A percentile compares a stretch with the other conserved stretches of the same genome.
Evolutionary conservation across 1,140 invertebrate species (phyloP).

Genomic region (Drosophila albomicans): DNA sequence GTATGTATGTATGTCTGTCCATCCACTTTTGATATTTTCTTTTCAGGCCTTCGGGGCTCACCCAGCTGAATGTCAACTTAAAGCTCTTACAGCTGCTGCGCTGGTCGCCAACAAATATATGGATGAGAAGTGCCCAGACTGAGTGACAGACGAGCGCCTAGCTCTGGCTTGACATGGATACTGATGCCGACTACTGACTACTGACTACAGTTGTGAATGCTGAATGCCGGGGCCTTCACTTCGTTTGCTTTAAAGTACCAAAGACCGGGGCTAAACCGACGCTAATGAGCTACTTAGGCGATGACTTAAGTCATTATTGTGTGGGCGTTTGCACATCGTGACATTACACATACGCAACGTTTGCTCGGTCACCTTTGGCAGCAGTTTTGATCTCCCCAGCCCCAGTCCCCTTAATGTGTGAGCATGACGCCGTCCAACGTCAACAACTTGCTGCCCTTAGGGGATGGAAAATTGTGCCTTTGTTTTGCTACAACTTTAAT

Average conservation of each 20-base stretch:
- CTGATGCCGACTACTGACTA: not conserved
- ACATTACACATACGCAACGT: conserved; percentile 73
- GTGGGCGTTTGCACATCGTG: conserved; percentile 60
- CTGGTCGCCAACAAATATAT: conserved; percentile 57
- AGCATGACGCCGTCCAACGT: not conserved
- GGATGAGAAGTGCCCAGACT: conserved; percentile 1
- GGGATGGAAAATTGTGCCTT: not conserved
- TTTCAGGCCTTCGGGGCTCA: conserved; percentile 24
- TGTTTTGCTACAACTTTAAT: conserved; percentile 53
- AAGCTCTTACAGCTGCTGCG: conserved; percentile 64
- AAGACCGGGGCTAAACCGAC: conserved; percentile 51
- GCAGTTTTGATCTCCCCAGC: conserved; percentile 3
- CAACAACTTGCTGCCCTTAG: conserved; percentile 14
- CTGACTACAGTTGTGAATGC: not conserved
- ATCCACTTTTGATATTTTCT: conserved; percentile 55
- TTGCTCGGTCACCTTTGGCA: conserved; percentile 29
- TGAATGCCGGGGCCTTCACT: conserved; percentile 7
- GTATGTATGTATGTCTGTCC: conserved; percentile 25
- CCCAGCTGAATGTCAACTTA: conserved; percentile 77
- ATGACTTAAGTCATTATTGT: conserved; percentile 78
- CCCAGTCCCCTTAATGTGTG: too few species aligned
- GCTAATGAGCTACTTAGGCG: conserved; percentile 81
- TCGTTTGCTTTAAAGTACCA: conserved; percentile 57
- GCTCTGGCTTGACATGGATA: not conserved
- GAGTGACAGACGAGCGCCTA: not conserved